Evolutionary conservation across 1,140 invertebrate genomes (phyloP).

Genomic region (Lordiphosa clarofinis): DNA sequence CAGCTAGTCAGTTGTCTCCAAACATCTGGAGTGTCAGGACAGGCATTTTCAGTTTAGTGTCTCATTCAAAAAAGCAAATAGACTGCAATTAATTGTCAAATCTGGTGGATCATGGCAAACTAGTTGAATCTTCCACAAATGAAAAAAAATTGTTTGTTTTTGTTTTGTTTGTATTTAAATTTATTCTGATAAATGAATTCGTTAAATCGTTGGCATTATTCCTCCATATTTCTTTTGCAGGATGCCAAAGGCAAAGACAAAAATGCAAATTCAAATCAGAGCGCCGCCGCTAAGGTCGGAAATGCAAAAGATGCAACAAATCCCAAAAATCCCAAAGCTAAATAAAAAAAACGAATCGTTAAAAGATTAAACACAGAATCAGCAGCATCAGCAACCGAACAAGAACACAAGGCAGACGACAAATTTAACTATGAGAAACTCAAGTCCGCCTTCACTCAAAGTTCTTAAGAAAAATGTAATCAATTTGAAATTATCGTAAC

Average conservation of each 20-base stretch:
- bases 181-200: background rate
- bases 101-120: too few relatives aligned
- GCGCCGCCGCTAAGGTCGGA: slow-evolving; percentile 54
- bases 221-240: slow-evolving; percentile 59
- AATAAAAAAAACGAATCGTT: background rate
- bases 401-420: slow-evolving; percentile 24
- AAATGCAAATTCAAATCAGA: slow-evolving; percentile 68
- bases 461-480: background rate
- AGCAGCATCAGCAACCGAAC: slow-evolving; percentile 17
- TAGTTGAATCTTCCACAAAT: too few relatives aligned
- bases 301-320: slow-evolving; percentile 58
- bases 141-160: too few relatives aligned
- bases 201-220: slow-evolving; percentile 40
- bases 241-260: slow-evolving; percentile 67
- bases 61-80: too few relatives aligned
- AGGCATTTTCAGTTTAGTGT: too few relatives aligned
- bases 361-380: background rate
- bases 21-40: too few relatives aligned
- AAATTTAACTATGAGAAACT: slow-evolving; percentile 13
- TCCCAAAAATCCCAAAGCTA: slow-evolving; percentile 26
- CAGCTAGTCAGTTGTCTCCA: too few relatives aligned
- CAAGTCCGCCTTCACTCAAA: slow-evolving; percentile 1
- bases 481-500: too few relatives aligned
- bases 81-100: too few relatives aligned
- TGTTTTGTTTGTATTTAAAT: background rate